Conservation (phyloP, 2,797 vertebrate species). For the Clarias pachynema region DNA sequence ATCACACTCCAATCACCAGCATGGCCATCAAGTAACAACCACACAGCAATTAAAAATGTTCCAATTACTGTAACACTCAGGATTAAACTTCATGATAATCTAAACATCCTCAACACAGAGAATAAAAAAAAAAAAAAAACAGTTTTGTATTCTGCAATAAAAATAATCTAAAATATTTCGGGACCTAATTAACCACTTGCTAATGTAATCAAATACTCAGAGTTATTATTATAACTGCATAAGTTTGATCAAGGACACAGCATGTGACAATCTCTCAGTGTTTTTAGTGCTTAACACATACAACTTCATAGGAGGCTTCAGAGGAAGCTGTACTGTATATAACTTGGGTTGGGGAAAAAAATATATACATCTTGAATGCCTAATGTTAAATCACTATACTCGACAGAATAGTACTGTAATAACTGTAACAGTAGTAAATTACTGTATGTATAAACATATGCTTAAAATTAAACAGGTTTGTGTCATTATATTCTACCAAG, state of each 20-base stretch:
- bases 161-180: slow-evolving; percentile 27
- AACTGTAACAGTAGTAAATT: neutral
- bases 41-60: slow-evolving; percentile 87
- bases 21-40: slow-evolving; percentile 83
- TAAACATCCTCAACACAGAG: slow-evolving; percentile 76
- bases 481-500: neutral
- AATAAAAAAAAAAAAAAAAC: slow-evolving; percentile 15
- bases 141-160: neutral
- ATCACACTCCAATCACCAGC: slow-evolving; percentile 82
- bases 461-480: neutral
- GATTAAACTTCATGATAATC: slow-evolving; percentile 83
- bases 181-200: neutral
- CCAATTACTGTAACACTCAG: slow-evolving; percentile 87
- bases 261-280: neutral
- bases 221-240: neutral
- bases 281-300: neutral
- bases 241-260: neutral
- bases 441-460: neutral
- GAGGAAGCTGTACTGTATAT: neutral
- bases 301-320: neutral
- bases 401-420: too few relatives aligned
- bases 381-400: neutral
- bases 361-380: neutral
- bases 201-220: neutral
- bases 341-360: neutral